phyloP scores from a whole-genome alignment of 2,797 vertebrate species.

The Poecile montanus region DNA sequence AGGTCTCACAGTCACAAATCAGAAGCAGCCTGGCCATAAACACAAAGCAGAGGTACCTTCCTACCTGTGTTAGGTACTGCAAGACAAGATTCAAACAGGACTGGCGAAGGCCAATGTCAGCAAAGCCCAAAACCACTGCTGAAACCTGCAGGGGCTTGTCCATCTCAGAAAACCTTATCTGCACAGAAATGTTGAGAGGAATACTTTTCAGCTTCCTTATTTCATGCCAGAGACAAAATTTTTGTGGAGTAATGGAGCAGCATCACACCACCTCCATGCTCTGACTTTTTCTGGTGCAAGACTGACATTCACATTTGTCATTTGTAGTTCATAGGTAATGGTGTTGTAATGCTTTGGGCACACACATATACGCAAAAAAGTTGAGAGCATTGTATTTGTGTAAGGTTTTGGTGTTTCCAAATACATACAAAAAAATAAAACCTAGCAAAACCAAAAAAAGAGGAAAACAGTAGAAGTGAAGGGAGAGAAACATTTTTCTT shows the following conservation, averaged over 20 bases:
- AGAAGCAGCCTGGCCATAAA: neutral
- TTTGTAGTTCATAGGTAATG: neutral
- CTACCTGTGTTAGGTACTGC: neutral
- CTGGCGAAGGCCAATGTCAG: neutral
- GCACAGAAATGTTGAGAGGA: neutral
- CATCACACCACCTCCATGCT: neutral
- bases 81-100: neutral
- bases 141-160: neutral
- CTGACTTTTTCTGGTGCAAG: neutral
- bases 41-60: neutral
- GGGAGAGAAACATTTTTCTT: neutral
- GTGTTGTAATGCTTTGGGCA: neutral
- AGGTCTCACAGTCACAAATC: neutral
- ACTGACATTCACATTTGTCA: neutral
- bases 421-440: neutral
- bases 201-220: neutral
- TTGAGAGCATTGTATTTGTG: accelerated
- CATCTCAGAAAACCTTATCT: neutral
- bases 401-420: neutral
- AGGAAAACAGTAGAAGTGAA: neutral
- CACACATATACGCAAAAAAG: neutral
- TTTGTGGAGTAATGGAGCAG: neutral
- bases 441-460: accelerated
- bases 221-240: neutral
- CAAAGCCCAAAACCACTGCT: neutral